A percentile compares a stretch with the other conserved stretches of the same genome.
Evolutionary conservation across 2,797 vertebrate genomes (phyloP).

Genomic region (Pangasius macronema): DNA sequence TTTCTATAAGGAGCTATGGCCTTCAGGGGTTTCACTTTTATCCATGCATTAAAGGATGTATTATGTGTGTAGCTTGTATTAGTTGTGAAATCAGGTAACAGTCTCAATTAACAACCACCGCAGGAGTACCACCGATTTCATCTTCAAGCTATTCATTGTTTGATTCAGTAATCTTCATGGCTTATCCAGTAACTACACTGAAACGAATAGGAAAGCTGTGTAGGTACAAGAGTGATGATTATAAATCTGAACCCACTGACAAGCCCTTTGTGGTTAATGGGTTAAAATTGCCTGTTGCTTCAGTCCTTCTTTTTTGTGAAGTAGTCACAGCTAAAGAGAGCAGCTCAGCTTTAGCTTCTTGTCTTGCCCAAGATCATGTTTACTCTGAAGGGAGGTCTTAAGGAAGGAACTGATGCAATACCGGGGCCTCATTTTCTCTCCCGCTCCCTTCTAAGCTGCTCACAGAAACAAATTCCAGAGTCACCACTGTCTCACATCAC

Average conservation of each 20-base stretch:
- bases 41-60: neutral
- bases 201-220: neutral
- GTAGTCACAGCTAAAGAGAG: neutral
- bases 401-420: conserved; percentile 50
- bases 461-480: conserved; percentile 36
- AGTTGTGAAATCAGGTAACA: neutral
- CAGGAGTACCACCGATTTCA: neutral
- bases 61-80: neutral
- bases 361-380: conserved; percentile 31
- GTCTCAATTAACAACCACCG: neutral
- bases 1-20: neutral
- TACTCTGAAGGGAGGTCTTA: conserved; percentile 34
- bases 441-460: conserved; percentile 25
- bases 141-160: neutral
- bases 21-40: neutral
- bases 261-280: neutral
- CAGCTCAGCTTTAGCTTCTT: conserved; percentile 1
- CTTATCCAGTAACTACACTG: neutral
- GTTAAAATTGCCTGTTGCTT: neutral
- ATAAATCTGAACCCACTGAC: neutral
- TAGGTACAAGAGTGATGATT: neutral
- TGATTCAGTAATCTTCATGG: neutral
- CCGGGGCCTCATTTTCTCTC: conserved; percentile 26
- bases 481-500: conserved; percentile 23
- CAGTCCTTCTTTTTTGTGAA: neutral